Evolutionary conservation across 2,888 invertebrate genomes (phyloP), one percentile per base, ranked within the genome.

Genomic region (Scaptodrosophila latifasciaeformis): DNA sequence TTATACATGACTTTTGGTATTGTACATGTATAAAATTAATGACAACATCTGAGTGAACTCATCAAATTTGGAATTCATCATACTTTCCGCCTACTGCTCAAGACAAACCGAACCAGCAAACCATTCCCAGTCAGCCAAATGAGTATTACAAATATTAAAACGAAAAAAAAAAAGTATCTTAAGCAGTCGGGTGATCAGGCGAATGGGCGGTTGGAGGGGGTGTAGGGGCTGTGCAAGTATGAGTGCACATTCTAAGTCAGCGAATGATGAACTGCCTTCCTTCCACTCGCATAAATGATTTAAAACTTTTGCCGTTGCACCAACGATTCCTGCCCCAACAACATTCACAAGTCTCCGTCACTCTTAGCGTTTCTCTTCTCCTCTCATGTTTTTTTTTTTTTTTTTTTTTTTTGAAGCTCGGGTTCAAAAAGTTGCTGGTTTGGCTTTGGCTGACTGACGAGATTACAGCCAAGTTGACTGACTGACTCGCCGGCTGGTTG

Each of bases 21-120:
- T n/a, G n/a, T n/a, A n/a, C 24, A 24, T 24, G 24, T 72, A 62
- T 66, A 77, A 75, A 74, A 77, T 77, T 80, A 77, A 77, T 77
- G 76, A 75, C 76, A 80, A 77, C 65, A 77, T 71, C 75, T 77
- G 80, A 80, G 80, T 77, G 76, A 77, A 77, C 80, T 80, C 80
- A 77, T 77, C 76, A 77, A 77, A 77, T 80, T 79, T 62, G 78
- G 80, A 77, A 77, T 77, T 77, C 78, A 77, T 77, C 76, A 77
- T 77, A 75, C 60, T 67, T 67, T 77, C 81, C 76, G 80, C 80
- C 78, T 80, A 80, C 76, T 76, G 75, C 75, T 58, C 13, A 49
- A 58, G 53, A 52, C 51, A 40, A 58, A 40, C 40, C 49, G 29
- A 17, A 37, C 37, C 3, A 37, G 10, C 15, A 37, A 10, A 17